phyloP scores from a whole-genome alignment of 2,113 vertebrate species.

The Pleuronectes platessa region DNA sequence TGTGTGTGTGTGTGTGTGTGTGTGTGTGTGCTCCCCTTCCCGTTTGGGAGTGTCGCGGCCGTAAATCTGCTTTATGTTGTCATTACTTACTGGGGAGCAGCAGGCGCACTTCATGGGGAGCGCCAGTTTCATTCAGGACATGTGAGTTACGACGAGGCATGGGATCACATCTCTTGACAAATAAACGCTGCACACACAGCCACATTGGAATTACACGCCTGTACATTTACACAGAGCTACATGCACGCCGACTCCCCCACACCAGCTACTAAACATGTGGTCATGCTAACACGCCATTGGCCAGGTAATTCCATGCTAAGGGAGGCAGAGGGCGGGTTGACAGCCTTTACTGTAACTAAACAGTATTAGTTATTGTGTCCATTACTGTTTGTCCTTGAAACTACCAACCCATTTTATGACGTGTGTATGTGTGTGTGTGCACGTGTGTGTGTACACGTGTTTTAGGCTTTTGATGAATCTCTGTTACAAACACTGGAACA shows the following conservation, averaged over 20 bases:
- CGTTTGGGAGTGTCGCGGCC: constrained; percentile 54
- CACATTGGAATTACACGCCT: not conserved
- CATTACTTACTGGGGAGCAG: constrained; percentile 77
- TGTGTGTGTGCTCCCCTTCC: not conserved
- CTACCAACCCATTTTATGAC: constrained; percentile 47
- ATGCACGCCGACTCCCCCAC: not conserved
- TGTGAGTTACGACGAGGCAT: constrained; percentile 63
- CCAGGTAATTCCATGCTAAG: constrained; percentile 61
- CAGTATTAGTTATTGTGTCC: constrained; percentile 61
- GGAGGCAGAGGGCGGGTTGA: constrained; percentile 32
- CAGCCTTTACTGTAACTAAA: constrained; percentile 55
- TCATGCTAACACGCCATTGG: constrained; percentile 18
- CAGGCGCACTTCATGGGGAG: constrained; percentile 46
- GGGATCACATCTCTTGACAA: constrained; percentile 52
- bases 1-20: not conserved
- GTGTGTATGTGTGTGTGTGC: not conserved
- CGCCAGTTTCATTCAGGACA: constrained; percentile 28
- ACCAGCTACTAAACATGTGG: not conserved
- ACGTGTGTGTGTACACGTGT: not conserved
- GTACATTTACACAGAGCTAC: constrained; percentile 23
- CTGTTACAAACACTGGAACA: not conserved
- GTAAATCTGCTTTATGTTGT: constrained; percentile 81
- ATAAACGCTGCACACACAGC: constrained; percentile 20
- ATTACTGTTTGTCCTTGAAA: constrained; percentile 68
- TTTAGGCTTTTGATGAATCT: not conserved